Conservation (phyloP, 30 jellyfish, hydroid and myxozoan genomes). For the Cassiopea andromeda region DNA sequence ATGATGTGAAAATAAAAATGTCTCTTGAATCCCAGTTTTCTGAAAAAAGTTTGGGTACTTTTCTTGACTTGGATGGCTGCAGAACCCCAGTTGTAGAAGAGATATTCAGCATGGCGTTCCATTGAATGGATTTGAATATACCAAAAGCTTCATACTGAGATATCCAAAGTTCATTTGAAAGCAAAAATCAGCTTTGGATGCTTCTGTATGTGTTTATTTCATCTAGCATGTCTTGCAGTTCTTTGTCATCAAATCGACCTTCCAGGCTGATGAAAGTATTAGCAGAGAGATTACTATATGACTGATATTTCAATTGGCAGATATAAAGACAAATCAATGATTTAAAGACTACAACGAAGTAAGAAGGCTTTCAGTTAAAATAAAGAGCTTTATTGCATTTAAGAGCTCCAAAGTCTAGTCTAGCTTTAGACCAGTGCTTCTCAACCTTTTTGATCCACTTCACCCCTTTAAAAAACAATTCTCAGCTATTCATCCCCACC, state of each 20-base stretch:
- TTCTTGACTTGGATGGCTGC: too few species aligned
- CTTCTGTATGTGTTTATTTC: constrained; percentile 94
- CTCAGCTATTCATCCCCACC: too few species aligned
- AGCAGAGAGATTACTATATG: background rate
- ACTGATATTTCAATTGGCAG: too few species aligned
- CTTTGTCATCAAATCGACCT: constrained; percentile 96
- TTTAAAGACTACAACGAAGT: too few species aligned
- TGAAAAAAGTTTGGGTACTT: background rate
- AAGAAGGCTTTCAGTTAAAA: too few species aligned
- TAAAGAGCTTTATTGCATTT: too few species aligned
- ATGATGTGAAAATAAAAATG: background rate
- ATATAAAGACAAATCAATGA: too few species aligned
- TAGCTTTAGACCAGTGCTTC: too few species aligned
- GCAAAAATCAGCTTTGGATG: constrained; percentile 56
- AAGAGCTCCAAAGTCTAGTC: too few species aligned
- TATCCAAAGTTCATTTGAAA: background rate
- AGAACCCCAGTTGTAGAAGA: too few species aligned
- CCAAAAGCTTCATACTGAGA: background rate
- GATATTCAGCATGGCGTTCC: background rate
- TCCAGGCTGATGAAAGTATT: constrained; percentile 74
- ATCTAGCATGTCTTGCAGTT: constrained; percentile 92
- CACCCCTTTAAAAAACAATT: too few species aligned
- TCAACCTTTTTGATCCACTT: too few species aligned
- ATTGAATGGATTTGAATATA: background rate
- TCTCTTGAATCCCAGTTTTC: background rate